Percentiles rank a stretch among this genome's conserved stretches.
phyloP scores from a whole-genome alignment of 2,888 invertebrate genomes.

The Sinelater perroti region DNA sequence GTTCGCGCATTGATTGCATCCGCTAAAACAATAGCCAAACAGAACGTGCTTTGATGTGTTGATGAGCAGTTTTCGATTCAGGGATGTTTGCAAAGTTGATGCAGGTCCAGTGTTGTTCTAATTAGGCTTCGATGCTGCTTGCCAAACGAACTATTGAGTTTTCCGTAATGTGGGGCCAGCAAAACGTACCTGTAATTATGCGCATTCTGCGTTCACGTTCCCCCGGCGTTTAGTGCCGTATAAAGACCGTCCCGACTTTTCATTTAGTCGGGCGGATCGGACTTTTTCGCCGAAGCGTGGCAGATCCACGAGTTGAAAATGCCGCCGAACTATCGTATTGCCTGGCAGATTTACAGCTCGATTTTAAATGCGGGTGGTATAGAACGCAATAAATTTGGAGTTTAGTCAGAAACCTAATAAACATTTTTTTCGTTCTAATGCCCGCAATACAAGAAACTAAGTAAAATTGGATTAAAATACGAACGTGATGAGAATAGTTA shows the following conservation, averaged over 20 bases:
- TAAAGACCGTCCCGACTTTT: slow-evolving; percentile 15
- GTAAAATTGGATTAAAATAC: slow-evolving; percentile 33
- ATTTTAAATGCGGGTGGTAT: background rate
- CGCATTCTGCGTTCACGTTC: background rate
- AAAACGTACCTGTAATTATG: slow-evolving; percentile 1
- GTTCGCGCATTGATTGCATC: slow-evolving; percentile 2
- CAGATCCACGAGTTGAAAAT: too few species aligned
- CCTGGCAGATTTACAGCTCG: background rate
- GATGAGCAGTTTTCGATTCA: slow-evolving; percentile 9
- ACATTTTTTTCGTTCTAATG: slow-evolving; percentile 22
- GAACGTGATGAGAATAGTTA: slow-evolving; percentile 29
- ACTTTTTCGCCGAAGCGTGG: slow-evolving; percentile 6
- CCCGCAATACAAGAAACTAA: slow-evolving; percentile 24
- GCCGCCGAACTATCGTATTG: background rate
- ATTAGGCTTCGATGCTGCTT: background rate
- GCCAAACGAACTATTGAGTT: slow-evolving; percentile 1
- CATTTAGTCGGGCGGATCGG: background rate
- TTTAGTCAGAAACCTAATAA: too few species aligned
- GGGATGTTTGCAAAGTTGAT: slow-evolving; percentile 4
- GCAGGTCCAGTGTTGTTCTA: slow-evolving; percentile 12
- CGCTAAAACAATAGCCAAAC: slow-evolving; percentile 7
- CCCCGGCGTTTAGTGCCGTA: slow-evolving; percentile 4
- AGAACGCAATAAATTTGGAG: background rate
- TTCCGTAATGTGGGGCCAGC: background rate
- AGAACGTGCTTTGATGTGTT: slow-evolving; percentile 14